These are phyloP conservation scores for Melanotaenia maccullochi DNA, from an alignment of 2,797 vertebrate species.

Conservation along the genomic window DNA sequence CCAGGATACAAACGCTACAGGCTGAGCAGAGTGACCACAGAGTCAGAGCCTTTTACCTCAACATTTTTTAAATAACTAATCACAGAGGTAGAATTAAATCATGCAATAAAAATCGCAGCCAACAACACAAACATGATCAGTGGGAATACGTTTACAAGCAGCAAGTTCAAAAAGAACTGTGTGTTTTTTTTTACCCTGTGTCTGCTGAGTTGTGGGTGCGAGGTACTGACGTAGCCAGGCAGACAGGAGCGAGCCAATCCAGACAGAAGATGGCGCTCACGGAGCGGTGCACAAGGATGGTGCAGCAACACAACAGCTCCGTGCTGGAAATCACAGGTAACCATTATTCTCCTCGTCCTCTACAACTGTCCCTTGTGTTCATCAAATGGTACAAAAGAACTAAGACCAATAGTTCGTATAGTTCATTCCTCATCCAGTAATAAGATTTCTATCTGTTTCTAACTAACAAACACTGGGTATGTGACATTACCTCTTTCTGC, in stretches of 20 bases:
- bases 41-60: not conserved
- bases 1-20: conserved; percentile 85
- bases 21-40: conserved; percentile 68
- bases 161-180: not conserved
- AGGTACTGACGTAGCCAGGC: conserved; percentile 75
- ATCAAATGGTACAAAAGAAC: not conserved
- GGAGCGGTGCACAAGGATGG: conserved; percentile 83
- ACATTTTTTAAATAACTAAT: not conserved
- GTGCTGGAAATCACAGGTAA: conserved; percentile 66
- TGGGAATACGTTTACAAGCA: not conserved
- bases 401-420: not conserved
- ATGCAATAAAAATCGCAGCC: not conserved
- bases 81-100: not conserved
- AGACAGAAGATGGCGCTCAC: conserved; percentile 75
- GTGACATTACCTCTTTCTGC: not conserved
- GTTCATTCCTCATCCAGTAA: not conserved
- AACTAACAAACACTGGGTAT: not conserved
- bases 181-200: conserved; percentile 74
- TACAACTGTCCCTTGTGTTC: not conserved
- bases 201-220: conserved; percentile 76
- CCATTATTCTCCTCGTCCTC: not conserved
- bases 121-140: not conserved
- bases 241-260: conserved; percentile 80
- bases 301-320: conserved; percentile 81
- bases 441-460: not conserved